These are phyloP conservation scores for Cyanoramphus novaezelandiae DNA, from an alignment of 2,113 vertebrate species.

Conservation along the genomic window DNA sequence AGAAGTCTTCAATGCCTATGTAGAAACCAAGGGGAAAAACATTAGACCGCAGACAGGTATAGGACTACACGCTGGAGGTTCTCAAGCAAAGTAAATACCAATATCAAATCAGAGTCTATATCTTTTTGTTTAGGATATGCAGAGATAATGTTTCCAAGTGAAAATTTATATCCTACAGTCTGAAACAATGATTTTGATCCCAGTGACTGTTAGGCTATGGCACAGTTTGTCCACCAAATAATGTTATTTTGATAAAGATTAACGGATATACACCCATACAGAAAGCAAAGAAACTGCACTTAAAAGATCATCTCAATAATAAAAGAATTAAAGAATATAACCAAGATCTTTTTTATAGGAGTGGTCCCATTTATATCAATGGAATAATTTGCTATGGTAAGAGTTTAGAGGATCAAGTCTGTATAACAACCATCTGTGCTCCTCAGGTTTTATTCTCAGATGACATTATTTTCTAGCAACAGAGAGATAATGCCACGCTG, in stretches of 20 bases:
- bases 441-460: neutral
- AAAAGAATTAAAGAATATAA: neutral
- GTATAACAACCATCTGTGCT: neutral
- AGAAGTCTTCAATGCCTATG: neutral
- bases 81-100: neutral
- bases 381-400: neutral
- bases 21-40: neutral
- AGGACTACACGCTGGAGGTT: neutral
- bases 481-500: neutral
- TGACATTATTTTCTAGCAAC: neutral
- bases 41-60: neutral
- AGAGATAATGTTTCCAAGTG: neutral
- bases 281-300: neutral
- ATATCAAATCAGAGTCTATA: neutral
- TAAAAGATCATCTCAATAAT: neutral
- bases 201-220: neutral
- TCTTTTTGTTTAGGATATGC: neutral
- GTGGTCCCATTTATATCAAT: neutral
- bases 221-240: neutral
- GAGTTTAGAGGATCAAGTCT: neutral
- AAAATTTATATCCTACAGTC: neutral
- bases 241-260: neutral
- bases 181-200: neutral
- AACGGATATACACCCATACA: neutral
- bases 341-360: neutral